phyloP scores from a whole-genome alignment of 2,113 vertebrate species.

The Nibea albiflora region DNA sequence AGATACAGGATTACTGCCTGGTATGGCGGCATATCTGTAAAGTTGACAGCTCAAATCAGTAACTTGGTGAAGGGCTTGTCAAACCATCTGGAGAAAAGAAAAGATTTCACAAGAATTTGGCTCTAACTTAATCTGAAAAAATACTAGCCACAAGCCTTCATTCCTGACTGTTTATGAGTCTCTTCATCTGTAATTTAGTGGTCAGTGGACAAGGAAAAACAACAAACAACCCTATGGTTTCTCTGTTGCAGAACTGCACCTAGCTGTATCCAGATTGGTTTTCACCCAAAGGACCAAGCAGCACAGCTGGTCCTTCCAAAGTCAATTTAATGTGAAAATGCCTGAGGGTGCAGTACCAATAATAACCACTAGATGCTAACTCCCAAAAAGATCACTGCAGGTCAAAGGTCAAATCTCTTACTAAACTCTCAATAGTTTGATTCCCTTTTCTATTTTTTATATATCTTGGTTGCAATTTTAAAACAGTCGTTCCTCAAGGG shows the following conservation, averaged over 20 bases:
- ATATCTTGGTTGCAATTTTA: not conserved
- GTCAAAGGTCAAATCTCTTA: not conserved
- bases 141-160: slow-evolving; percentile 14
- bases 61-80: not conserved
- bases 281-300: slow-evolving; percentile 16
- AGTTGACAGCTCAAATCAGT: not conserved
- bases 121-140: not conserved
- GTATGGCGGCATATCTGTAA: not conserved
- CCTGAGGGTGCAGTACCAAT: not conserved
- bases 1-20: not conserved
- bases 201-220: slow-evolving; percentile 29
- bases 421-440: not conserved
- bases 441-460: not conserved
- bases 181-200: slow-evolving; percentile 46
- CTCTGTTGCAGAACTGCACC: slow-evolving; percentile 5
- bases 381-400: not conserved
- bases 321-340: not conserved
- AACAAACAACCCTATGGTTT: slow-evolving; percentile 32
- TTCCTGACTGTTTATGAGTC: slow-evolving; percentile 18
- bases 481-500: not conserved
- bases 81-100: slow-evolving; percentile 11
- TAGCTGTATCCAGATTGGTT: not conserved
- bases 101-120: not conserved
- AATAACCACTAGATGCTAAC: slow-evolving; percentile 22
- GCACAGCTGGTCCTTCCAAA: not conserved